phyloP scores from a whole-genome alignment of 2,888 invertebrate species.

The Volucella inflata region DNA sequence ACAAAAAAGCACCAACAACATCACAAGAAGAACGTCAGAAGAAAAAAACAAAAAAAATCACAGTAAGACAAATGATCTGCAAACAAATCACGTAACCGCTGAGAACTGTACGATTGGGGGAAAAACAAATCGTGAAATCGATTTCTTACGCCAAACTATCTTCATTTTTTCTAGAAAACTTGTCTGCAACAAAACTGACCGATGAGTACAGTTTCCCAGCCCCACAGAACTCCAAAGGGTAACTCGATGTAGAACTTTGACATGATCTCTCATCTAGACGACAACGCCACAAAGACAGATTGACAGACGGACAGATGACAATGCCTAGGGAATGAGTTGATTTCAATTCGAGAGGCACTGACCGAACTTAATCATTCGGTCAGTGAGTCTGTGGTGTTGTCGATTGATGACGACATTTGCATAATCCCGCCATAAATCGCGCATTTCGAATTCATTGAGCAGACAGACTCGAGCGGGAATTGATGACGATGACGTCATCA shows the following conservation, averaged over 20 bases:
- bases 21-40: not conserved
- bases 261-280: not conserved
- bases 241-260: too few species aligned
- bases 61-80: slow-evolving; percentile 16
- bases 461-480: slow-evolving; percentile 24
- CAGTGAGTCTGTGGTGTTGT: slow-evolving; percentile 43
- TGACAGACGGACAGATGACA: not conserved
- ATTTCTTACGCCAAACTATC: slow-evolving; percentile 38
- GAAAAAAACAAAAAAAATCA: not conserved
- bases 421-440: slow-evolving; percentile 61
- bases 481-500: slow-evolving; percentile 23
- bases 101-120: slow-evolving; percentile 1
- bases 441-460: slow-evolving; percentile 51
- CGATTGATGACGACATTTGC: slow-evolving; percentile 59
- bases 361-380: slow-evolving; percentile 52
- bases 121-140: slow-evolving; percentile 10
- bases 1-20: not conserved
- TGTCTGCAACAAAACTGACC: not conserved
- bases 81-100: slow-evolving; percentile 48
- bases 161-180: not conserved
- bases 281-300: slow-evolving; percentile 6
- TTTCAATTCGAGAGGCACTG: slow-evolving; percentile 22
- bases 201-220: too few species aligned
- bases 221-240: too few species aligned
- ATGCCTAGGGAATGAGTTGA: not conserved